Percentiles rank a stretch among this genome's conserved stretches.
These are phyloP conservation scores for Scomber scombrus DNA, from an alignment of 2,113 vertebrate genomes.

Conservation along the genomic window DNA sequence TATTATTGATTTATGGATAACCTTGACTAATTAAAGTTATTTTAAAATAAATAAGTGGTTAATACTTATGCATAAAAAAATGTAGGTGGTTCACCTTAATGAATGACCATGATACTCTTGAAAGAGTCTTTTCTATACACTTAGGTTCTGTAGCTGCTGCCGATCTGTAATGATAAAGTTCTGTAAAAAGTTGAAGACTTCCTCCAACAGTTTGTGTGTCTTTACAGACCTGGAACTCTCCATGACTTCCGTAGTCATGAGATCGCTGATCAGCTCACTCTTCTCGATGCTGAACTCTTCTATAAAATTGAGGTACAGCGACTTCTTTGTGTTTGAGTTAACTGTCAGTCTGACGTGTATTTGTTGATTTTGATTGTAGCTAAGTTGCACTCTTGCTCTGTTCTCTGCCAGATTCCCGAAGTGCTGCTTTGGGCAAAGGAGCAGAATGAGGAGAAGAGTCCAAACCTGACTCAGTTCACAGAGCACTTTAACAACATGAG, in stretches of 20 bases:
- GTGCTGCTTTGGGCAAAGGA: conserved; percentile 99
- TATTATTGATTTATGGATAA: no score
- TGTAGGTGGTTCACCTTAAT: no score
- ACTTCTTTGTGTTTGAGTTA: not conserved
- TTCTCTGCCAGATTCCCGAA: conserved; percentile 91
- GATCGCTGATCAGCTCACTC: conserved; percentile 96
- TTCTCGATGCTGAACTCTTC: conserved; percentile 97
- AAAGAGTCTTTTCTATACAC: not conserved
- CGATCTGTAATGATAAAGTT: not conserved
- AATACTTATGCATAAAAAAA: no score
- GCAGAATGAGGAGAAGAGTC: conserved; percentile 99
- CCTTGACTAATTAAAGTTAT: no score
- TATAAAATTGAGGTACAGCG: conserved; percentile 94
- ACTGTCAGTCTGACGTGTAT: not conserved
- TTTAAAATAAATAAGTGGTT: no score
- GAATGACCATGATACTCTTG: not conserved
- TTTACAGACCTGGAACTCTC: conserved; percentile 92
- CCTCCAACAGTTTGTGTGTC: conserved; percentile 7
- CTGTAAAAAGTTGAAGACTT: not conserved
- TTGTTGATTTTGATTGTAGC: not conserved
- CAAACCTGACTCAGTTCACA: conserved; percentile 98
- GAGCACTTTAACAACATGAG: conserved; percentile 99
- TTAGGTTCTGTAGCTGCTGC: not conserved
- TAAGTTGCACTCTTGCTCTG: not conserved
- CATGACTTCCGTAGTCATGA: conserved; percentile 99